Conservation (phyloP, 35 echinoderm and acorn worm species). For the Apostichopus californicus region DNA sequence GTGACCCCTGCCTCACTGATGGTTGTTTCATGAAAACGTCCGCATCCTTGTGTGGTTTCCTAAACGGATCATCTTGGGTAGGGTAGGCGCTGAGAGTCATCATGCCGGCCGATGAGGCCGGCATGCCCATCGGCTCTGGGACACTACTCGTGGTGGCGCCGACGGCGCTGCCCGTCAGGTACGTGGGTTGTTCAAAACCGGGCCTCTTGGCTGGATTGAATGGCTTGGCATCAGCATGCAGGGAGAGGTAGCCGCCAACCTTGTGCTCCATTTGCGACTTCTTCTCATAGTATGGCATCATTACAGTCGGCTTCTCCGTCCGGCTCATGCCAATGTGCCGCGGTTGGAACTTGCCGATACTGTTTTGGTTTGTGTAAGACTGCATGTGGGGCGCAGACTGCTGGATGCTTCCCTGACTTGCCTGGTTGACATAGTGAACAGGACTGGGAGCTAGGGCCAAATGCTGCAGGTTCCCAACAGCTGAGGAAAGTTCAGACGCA, state of each 20-base stretch:
- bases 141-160: neutral
- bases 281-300: slow-evolving; percentile 38
- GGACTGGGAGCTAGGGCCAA: slow-evolving; percentile 29
- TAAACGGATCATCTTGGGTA: slow-evolving; percentile 9
- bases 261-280: slow-evolving; percentile 39
- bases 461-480: slow-evolving; percentile 44
- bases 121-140: slow-evolving; percentile 19
- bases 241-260: slow-evolving; percentile 69
- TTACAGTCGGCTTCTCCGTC: slow-evolving; percentile 20
- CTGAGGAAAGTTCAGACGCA: slow-evolving; percentile 40
- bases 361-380: slow-evolving; percentile 12
- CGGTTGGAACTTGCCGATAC: slow-evolving; percentile 7
- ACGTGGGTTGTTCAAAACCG: slow-evolving; percentile 11
- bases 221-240: slow-evolving; percentile 89
- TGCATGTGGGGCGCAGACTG: slow-evolving; percentile 64
- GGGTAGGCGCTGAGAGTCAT: slow-evolving; percentile 11
- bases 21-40: slow-evolving; percentile 31
- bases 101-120: neutral
- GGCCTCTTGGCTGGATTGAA: slow-evolving; percentile 73
- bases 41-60: neutral
- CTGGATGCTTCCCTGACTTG: slow-evolving; percentile 32
- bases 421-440: slow-evolving; percentile 21
- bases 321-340: slow-evolving; percentile 25
- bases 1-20: neutral
- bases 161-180: neutral